Evolutionary conservation across 1,140 invertebrate species (phyloP).

Genomic region (Nasonia longicornis): DNA sequence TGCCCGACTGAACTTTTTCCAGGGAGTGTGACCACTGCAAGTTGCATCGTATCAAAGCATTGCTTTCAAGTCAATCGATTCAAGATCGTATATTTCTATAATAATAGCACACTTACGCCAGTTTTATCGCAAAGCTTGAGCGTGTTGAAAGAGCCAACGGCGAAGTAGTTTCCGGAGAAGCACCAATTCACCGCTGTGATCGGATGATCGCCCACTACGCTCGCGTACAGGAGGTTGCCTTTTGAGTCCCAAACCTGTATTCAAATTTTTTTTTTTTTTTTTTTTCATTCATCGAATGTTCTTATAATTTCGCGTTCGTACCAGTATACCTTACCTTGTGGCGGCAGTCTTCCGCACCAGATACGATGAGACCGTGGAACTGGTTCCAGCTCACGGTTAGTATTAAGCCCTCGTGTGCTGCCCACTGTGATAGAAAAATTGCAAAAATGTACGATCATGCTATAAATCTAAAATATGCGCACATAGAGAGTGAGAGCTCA

Average conservation of each 20-base stretch:
- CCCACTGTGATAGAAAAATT: slow-evolving; percentile 79
- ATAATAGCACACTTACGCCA: slow-evolving; percentile 77
- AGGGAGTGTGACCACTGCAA: slow-evolving; percentile 92
- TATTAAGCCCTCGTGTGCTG: slow-evolving; percentile 94
- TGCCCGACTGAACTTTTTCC: slow-evolving; percentile 87
- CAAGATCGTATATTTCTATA: slow-evolving; percentile 52
- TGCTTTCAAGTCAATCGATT: background rate
- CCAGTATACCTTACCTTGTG: slow-evolving; percentile 78
- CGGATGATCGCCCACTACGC: slow-evolving; percentile 86
- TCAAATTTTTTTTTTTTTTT: background rate
- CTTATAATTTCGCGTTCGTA: background rate
- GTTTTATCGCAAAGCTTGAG: slow-evolving; percentile 92
- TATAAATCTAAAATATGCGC: background rate
- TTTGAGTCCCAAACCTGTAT: slow-evolving; percentile 88
- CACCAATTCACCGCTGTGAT: slow-evolving; percentile 93
- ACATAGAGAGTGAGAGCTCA: slow-evolving; percentile 56
- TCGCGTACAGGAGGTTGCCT: slow-evolving; percentile 88
- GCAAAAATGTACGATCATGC: slow-evolving; percentile 25
- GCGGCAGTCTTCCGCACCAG: slow-evolving; percentile 94
- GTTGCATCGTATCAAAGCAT: background rate
- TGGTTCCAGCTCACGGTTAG: slow-evolving; percentile 90
- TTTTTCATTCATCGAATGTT: background rate
- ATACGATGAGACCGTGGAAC: slow-evolving; percentile 88
- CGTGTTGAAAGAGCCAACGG: slow-evolving; percentile 93
- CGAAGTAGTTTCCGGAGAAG: slow-evolving; percentile 90